These are phyloP conservation scores for Trematomus loennbergii DNA, from an alignment of 2,113 vertebrate species.

Conservation along the genomic window DNA sequence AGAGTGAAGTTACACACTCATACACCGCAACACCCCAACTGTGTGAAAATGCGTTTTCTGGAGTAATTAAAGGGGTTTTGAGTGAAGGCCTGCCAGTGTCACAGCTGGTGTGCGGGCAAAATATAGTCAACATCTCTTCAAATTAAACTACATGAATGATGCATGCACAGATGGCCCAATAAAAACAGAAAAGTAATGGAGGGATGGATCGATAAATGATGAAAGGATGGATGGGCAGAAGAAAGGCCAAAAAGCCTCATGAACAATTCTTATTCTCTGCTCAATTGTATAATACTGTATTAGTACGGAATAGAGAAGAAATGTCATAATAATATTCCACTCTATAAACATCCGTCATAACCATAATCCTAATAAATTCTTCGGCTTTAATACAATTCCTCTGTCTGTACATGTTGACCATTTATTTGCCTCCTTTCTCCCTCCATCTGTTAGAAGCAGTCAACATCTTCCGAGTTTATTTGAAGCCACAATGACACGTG, in stretches of 20 bases:
- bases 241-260: neutral
- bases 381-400: conserved; percentile 62
- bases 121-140: conserved; percentile 31
- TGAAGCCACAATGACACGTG: conserved; percentile 67
- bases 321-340: conserved; percentile 51
- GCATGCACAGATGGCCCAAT: conserved; percentile 45
- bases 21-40: conserved; percentile 9
- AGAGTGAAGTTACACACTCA: conserved; percentile 38
- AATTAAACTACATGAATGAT: conserved; percentile 33
- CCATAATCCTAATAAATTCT: conserved; percentile 64
- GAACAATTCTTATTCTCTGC: neutral
- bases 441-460: conserved; percentile 49
- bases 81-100: conserved; percentile 39
- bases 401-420: conserved; percentile 39
- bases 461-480: conserved; percentile 62
- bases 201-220: conserved; percentile 6
- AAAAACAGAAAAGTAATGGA: conserved; percentile 24
- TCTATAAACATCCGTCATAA: conserved; percentile 61
- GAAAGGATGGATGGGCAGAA: neutral
- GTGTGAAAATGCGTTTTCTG: conserved; percentile 31
- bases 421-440: conserved; percentile 43
- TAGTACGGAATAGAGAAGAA: conserved; percentile 13
- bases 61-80: conserved; percentile 37
- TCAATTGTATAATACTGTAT: conserved; percentile 7
- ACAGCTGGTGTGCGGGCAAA: conserved; percentile 43